phyloP scores from a whole-genome alignment of 2,888 invertebrate species.

The Heliconius charithonia region DNA sequence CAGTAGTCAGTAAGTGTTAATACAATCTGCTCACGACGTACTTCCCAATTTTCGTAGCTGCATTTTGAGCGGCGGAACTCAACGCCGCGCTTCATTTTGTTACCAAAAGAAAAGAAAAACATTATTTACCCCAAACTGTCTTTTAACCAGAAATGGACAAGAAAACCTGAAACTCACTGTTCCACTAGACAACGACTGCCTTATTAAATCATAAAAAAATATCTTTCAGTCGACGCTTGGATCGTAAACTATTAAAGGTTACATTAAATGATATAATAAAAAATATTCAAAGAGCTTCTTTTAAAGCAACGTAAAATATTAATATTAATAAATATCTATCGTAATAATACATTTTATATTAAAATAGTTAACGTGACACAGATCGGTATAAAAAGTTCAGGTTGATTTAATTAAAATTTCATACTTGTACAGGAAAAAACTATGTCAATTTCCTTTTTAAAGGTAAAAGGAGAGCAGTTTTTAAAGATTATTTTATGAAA shows the following conservation, averaged over 20 bases:
- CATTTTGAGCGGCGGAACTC: background rate
- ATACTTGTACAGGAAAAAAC: slow-evolving; percentile 13
- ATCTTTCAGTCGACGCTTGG: background rate
- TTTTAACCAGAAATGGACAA: no score
- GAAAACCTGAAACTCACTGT: no score
- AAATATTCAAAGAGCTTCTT: no score
- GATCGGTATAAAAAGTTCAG: slow-evolving; percentile 9
- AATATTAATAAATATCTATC: slow-evolving; percentile 1
- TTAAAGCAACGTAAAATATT: slow-evolving; percentile 7
- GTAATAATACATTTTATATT: slow-evolving; percentile 16
- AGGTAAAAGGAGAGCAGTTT: background rate
- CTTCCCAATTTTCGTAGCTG: background rate
- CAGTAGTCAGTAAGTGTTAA: background rate
- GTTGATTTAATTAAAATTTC: slow-evolving; percentile 13
- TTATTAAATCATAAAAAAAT: background rate
- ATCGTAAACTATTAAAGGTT: background rate
- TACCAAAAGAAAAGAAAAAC: background rate
- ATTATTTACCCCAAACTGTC: no score
- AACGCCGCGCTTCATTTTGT: background rate
- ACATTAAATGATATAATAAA: background rate
- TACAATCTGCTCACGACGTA: background rate
- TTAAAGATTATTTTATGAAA: background rate
- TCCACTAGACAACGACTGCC: no score
- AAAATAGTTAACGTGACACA: slow-evolving; percentile 20
- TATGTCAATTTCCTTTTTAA: slow-evolving; percentile 18